Conservation (phyloP, 2,113 vertebrate species). For the Hyaena hyaena region DNA sequence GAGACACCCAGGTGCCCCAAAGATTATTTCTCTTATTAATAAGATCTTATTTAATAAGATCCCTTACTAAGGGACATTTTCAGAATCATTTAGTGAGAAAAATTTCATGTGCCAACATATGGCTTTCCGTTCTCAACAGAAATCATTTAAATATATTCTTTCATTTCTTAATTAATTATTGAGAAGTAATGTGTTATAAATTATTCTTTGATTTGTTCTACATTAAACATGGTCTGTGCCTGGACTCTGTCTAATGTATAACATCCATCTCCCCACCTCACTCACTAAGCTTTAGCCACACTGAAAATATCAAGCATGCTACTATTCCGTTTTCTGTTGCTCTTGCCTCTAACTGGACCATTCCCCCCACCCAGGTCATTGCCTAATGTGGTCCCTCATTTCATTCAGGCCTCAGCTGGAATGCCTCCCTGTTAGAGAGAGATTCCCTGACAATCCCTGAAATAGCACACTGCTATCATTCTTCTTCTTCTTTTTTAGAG, state of each 20-base stretch:
- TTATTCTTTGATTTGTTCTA: neutral
- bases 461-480: neutral
- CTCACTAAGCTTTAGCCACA: neutral
- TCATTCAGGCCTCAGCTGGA: neutral
- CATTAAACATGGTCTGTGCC: neutral
- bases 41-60: neutral
- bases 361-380: neutral
- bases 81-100: neutral
- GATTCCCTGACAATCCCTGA: neutral
- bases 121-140: neutral
- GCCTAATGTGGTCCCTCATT: neutral
- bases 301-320: neutral
- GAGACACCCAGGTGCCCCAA: neutral
- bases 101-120: neutral
- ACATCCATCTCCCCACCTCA: accelerated
- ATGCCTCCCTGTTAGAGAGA: neutral
- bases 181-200: neutral
- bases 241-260: neutral
- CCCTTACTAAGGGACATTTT: neutral
- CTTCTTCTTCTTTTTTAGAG: neutral
- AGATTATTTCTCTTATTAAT: neutral
- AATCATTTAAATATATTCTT: neutral
- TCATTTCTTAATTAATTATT: neutral
- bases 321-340: neutral
- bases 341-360: neutral